Conservation (phyloP, 2,797 vertebrate species). For the Eurystomus glaucurus region DNA sequence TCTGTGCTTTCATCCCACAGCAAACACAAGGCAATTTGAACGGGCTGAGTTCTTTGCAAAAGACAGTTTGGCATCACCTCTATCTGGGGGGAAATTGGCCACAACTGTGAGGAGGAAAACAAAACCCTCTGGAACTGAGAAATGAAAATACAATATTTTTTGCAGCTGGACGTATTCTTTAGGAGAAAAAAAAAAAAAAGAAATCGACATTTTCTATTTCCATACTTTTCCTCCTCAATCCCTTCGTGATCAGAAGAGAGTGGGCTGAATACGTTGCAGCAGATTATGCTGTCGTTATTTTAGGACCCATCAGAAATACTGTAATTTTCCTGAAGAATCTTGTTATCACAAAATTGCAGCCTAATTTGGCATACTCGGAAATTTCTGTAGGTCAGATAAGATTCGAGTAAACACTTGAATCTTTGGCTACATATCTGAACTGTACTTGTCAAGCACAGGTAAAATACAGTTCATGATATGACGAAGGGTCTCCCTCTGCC, state of each 20-base stretch:
- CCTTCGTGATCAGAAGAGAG: conserved; percentile 28
- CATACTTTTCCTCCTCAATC: neutral
- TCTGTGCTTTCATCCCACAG: neutral
- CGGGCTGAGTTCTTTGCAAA: neutral
- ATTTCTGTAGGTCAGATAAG: conserved; percentile 32
- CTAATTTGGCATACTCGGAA: conserved; percentile 31
- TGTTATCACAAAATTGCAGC: conserved; percentile 23
- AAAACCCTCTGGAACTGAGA: neutral
- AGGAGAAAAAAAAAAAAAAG: neutral
- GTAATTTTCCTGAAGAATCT: conserved; percentile 53
- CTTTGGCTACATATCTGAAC: neutral
- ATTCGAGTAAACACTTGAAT: conserved; percentile 40
- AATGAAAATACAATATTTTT: conserved; percentile 36
- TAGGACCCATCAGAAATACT: conserved; percentile 39
- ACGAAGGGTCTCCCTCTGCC: neutral
- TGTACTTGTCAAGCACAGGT: neutral
- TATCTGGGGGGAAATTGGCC: neutral
- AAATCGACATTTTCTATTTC: conserved; percentile 46
- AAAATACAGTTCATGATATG: neutral
- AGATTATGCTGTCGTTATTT: conserved; percentile 56
- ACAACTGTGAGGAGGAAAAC: neutral
- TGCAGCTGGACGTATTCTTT: conserved; percentile 43
- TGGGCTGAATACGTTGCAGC: conserved; percentile 22
- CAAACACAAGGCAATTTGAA: neutral
- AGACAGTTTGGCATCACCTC: neutral